Evolutionary conservation across 1,140 invertebrate genomes (phyloP).

Genomic region (Eumeta japonica): DNA sequence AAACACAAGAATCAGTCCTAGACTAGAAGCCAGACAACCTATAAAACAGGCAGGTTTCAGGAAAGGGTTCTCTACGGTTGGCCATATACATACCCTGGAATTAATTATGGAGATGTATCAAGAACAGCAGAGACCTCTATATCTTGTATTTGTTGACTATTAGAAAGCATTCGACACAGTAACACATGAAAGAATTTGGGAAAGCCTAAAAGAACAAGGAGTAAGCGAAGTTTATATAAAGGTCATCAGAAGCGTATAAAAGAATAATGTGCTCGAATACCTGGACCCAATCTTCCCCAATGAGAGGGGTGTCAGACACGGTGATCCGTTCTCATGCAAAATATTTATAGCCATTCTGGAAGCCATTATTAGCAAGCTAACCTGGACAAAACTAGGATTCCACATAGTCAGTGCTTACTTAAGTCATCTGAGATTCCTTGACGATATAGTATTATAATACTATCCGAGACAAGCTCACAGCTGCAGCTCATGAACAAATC

Average conservation of each 20-base stretch:
- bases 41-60: constrained; percentile 3
- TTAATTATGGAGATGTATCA: constrained; percentile 6
- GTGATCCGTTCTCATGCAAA: constrained; percentile 3
- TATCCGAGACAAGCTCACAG: no score
- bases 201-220: no score
- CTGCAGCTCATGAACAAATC: constrained; percentile 1
- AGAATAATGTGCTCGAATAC: neutral
- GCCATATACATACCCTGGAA: constrained; percentile 6
- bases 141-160: constrained; percentile 5
- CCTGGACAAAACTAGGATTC: constrained; percentile 1
- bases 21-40: constrained; percentile 2
- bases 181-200: constrained; percentile 3
- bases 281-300: neutral
- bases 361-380: constrained; percentile 2
- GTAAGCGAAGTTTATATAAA: no score
- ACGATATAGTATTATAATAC: constrained; percentile 2
- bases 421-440: neutral
- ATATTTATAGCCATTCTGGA: constrained; percentile 1
- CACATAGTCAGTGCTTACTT: neutral
- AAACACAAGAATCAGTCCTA: neutral
- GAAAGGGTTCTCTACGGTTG: constrained; percentile 2
- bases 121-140: constrained; percentile 5
- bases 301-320: constrained; percentile 3
- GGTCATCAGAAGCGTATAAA: neutral
- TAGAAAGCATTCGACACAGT: no score